Conservation (phyloP, 2,888 invertebrate genomes). For the Epirrita christyi region DNA sequence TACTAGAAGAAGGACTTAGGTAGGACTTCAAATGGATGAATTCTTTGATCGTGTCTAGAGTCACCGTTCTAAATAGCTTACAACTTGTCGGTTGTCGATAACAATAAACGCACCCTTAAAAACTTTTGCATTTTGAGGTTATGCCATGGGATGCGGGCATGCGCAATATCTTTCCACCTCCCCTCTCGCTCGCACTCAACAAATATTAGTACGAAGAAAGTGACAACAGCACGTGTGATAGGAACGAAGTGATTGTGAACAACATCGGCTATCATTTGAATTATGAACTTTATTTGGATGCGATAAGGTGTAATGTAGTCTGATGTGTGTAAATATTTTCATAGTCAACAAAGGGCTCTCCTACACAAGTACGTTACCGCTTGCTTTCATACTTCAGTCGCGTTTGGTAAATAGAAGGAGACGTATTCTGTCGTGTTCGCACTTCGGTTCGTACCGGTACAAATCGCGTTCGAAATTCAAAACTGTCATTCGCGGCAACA, state of each 20-base stretch:
- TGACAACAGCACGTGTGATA: constrained; percentile 54
- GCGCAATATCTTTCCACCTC: constrained; percentile 51
- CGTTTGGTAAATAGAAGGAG: constrained; percentile 56
- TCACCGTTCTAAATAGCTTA: constrained; percentile 46
- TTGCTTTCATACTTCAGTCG: constrained; percentile 44
- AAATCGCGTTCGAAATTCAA: constrained; percentile 27
- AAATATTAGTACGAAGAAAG: constrained; percentile 49
- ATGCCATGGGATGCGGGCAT: constrained; percentile 59
- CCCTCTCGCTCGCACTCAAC: constrained; percentile 50
- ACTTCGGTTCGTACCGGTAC: constrained; percentile 29
- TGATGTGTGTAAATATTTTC: constrained; percentile 59
- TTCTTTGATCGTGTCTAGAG: constrained; percentile 44
- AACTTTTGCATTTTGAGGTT: constrained; percentile 61
- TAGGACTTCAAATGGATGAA: too few species aligned
- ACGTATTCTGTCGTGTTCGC: constrained; percentile 53
- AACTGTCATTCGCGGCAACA: constrained; percentile 34
- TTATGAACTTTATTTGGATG: constrained; percentile 40
- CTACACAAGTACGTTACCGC: constrained; percentile 30
- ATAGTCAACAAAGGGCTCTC: constrained; percentile 58
- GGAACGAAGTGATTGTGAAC: constrained; percentile 59
- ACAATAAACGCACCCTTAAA: constrained; percentile 59
- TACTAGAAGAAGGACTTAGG: too few species aligned
- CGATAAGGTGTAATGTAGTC: constrained; percentile 50
- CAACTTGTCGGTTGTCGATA: constrained; percentile 58
- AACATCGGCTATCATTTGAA: constrained; percentile 32